Base-by-base conservation (phyloP, 2,888 invertebrate genomes). In the Drosophila kambysellisi region DNA sequence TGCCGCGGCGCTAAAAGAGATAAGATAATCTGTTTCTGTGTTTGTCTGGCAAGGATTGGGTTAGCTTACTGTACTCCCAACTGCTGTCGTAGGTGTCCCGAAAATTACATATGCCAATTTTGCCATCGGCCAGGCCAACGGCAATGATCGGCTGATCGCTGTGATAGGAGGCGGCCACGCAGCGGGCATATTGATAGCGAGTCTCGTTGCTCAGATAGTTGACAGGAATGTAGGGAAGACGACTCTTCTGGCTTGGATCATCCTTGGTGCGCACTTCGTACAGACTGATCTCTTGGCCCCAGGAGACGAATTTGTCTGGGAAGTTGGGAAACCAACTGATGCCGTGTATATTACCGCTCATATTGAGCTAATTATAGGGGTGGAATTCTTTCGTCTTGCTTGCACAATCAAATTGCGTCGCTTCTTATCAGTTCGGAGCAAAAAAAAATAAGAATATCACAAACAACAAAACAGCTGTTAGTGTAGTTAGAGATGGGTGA, bases 81-180 rank as follows among this genome's bases (percentile, higher is more conserved):
- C 88, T 90, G 80, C 94, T 91, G 52, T 92, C 92, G 60, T 96
- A 95, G 50, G 96, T 96, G 57, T 96, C 95, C 29, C 96, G 96
- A 87, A 97, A 96, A 12, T 96, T 96, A 35, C 96, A 96, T 8
- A 99, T 94, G 0, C 96, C 94, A 46, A 99, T 96, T 94, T 96
- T 96, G n/a, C 99, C 98, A 94, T 96, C 98, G 0, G 96, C 96
- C 90, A 98, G 95, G 1, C 98, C 99, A 9, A 98, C 95, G 0
- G 98, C 98, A 46, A 99, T 93, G 52, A 98, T 94, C 48, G 97
- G 95, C 86, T 97, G 97, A 39, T 95, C 94, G 62, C 95, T 95
- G 32, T 97, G 97, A 17, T 97, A 97, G 85, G 97, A 97, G 91
- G 98, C 96, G 86, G 98, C 97, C 39, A 98, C 95, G 92, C 98